These are phyloP conservation scores for Drosophila busckii DNA, from an alignment of 1,140 invertebrate species.

Conservation along the genomic window DNA sequence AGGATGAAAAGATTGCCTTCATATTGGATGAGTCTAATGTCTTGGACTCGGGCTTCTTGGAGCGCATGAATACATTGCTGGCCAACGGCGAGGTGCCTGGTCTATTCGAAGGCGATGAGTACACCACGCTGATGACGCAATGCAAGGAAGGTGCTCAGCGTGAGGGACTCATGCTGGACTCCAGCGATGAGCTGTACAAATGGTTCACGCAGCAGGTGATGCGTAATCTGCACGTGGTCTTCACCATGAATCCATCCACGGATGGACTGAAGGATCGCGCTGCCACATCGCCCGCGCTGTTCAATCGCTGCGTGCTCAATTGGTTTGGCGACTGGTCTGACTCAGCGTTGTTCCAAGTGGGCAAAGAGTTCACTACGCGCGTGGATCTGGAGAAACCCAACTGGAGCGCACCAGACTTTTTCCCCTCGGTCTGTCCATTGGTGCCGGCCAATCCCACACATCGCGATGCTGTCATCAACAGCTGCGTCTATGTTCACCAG, in stretches of 20 bases:
- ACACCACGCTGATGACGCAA: slow-evolving; percentile 99
- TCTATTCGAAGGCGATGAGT: slow-evolving; percentile 96
- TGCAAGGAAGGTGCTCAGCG: slow-evolving; percentile 99
- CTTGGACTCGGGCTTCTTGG: slow-evolving; percentile 98
- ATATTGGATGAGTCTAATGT: slow-evolving; percentile 99
- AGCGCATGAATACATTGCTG: slow-evolving; percentile 99
- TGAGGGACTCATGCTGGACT: slow-evolving; percentile 99
- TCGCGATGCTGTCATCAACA: slow-evolving; percentile 97
- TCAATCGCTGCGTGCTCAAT: slow-evolving; percentile 99
- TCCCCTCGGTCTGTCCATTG: slow-evolving; percentile 90
- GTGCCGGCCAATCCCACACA: slow-evolving; percentile 89
- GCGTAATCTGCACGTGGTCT: slow-evolving; percentile 99
- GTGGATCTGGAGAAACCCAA: slow-evolving; percentile 90
- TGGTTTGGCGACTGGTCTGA: slow-evolving; percentile 99
- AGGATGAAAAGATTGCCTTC: slow-evolving; percentile 99
- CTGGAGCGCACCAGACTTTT: slow-evolving; percentile 92
- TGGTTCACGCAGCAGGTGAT: slow-evolving; percentile 98
- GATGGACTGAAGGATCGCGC: slow-evolving; percentile 99
- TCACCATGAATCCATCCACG: slow-evolving; percentile 99
- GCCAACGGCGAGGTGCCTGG: slow-evolving; percentile 98
- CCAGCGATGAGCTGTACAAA: slow-evolving; percentile 98
- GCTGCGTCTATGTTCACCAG: slow-evolving; percentile 98
- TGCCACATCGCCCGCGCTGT: slow-evolving; percentile 98
- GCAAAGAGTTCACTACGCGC: slow-evolving; percentile 91
- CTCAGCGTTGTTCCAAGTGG: slow-evolving; percentile 94